phyloP scores from a whole-genome alignment of 2,113 vertebrate species.

The Zosterops lateralis region DNA sequence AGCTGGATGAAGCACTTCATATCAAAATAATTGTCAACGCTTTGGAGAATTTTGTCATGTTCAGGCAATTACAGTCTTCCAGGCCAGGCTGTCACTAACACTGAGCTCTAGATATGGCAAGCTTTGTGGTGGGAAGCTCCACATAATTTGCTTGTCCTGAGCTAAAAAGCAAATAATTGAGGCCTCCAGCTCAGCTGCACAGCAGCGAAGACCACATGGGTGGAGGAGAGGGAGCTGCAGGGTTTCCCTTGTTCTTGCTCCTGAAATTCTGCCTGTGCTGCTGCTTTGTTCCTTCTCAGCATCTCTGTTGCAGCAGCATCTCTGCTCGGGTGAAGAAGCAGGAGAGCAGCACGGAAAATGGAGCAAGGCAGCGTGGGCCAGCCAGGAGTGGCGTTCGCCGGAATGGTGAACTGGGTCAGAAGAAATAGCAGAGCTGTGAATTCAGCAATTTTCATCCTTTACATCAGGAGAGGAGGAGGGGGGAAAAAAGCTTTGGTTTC shows the following conservation, averaged over 20 bases:
- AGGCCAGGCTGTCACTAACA: not conserved
- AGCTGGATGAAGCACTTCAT: not conserved
- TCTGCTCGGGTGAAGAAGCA: not conserved
- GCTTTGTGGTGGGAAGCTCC: not conserved
- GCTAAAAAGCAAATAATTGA: not conserved
- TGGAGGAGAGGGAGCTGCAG: not conserved
- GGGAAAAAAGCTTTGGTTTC: not conserved
- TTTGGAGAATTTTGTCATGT: not conserved
- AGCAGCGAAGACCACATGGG: not conserved
- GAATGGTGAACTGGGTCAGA: conserved; percentile 63
- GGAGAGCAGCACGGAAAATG: conserved; percentile 33
- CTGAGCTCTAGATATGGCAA: not conserved
- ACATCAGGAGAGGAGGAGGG: not conserved
- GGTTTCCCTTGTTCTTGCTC: not conserved
- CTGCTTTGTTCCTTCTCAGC: not conserved
- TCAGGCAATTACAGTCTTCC: not conserved
- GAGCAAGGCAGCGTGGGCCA: conserved; percentile 45
- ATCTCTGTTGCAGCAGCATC: not conserved
- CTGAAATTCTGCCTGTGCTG: not conserved
- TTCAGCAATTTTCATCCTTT: conserved; percentile 40
- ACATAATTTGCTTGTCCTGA: not conserved
- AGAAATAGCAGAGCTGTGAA: conserved; percentile 50
- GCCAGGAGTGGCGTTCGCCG: not conserved
- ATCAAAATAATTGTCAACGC: rapidly evolving
- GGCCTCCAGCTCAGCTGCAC: not conserved